A percentile compares a stretch with the other conserved stretches of the same genome.
phyloP scores from a whole-genome alignment of 2,113 vertebrate genomes.

The Noctilio leporinus region DNA sequence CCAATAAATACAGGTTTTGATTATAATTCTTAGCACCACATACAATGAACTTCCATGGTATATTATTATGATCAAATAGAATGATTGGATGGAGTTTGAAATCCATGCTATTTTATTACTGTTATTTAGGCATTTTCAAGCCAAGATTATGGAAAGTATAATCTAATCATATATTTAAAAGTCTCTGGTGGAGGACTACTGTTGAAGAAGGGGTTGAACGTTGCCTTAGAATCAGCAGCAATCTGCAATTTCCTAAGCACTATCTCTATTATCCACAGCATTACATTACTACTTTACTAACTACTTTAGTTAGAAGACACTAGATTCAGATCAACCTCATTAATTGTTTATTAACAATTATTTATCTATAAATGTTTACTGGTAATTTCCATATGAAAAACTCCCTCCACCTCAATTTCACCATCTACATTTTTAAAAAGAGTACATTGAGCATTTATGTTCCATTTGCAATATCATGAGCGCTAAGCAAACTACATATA shows the following conservation, averaged over 20 bases:
- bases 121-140: slow-evolving; percentile 23
- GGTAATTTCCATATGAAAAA: neutral
- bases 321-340: neutral
- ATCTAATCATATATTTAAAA: slow-evolving; percentile 44
- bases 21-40: neutral
- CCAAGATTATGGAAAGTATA: neutral
- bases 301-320: neutral
- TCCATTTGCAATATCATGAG: neutral
- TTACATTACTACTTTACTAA: neutral
- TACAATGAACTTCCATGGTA: slow-evolving; percentile 20
- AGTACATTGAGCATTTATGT: neutral
- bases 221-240: slow-evolving; percentile 18
- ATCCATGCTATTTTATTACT: slow-evolving; percentile 54
- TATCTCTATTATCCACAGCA: neutral
- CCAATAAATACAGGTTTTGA: slow-evolving; percentile 36
- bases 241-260: neutral
- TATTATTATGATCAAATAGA: slow-evolving; percentile 41
- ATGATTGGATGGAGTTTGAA: slow-evolving; percentile 8
- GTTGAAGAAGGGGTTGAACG: neutral
- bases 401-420: neutral
- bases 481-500: neutral
- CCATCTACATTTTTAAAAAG: neutral
- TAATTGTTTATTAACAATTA: neutral
- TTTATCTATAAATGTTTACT: neutral
- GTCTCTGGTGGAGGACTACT: slow-evolving; percentile 8